Evolutionary conservation across 2,797 vertebrate species (phyloP).

Genomic region (Smutsia gigantea): DNA sequence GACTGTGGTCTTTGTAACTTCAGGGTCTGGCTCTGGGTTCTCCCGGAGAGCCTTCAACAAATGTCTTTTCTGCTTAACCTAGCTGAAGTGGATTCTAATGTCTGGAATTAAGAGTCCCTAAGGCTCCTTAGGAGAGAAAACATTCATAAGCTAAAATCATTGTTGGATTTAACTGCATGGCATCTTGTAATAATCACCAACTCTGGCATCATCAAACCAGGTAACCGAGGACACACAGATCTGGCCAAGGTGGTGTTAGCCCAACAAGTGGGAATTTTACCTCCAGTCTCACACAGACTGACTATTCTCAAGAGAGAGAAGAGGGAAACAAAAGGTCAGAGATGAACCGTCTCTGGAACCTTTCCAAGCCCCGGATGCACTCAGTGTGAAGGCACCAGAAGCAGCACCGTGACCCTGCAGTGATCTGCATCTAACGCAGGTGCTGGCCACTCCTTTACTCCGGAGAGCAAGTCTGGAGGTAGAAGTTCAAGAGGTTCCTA

Average conservation of each 20-base stretch:
- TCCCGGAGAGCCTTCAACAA: background rate
- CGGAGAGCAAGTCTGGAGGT: too few species aligned
- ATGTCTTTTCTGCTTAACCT: background rate
- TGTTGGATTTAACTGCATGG: background rate
- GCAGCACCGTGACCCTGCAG: background rate
- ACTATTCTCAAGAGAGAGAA: background rate
- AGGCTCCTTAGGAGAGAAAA: background rate
- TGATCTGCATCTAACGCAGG: background rate
- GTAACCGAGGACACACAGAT: background rate
- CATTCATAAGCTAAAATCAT: background rate
- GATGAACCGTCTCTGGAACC: background rate
- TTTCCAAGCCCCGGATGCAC: background rate
- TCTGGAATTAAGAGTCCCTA: background rate
- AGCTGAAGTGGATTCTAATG: background rate
- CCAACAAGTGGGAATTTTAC: background rate
- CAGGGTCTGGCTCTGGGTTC: background rate
- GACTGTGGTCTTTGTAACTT: background rate
- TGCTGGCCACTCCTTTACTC: background rate
- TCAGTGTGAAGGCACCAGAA: background rate
- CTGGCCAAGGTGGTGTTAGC: background rate
- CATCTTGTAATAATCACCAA: background rate
- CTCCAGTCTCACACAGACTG: background rate
- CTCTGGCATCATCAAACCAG: background rate
- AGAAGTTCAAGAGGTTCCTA: background rate
- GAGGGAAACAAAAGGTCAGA: background rate